Evolutionary conservation across 2,113 vertebrate genomes (phyloP).

Genomic region (Mixornis gularis): DNA sequence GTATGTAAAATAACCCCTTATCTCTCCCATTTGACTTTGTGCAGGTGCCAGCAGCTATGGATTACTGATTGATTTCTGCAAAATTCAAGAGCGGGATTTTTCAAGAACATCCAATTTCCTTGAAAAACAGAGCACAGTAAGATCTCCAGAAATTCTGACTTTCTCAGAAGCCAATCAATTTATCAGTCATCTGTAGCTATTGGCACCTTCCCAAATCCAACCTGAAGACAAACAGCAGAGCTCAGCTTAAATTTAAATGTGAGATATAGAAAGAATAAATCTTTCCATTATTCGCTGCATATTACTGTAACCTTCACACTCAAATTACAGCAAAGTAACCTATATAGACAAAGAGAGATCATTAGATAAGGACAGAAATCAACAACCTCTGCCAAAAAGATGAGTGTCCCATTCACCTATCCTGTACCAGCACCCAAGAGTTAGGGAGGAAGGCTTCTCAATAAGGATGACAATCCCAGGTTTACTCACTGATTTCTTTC

Average conservation of each 20-base stretch:
- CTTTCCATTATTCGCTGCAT: not conserved
- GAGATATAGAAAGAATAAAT: not conserved
- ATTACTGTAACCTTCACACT: not conserved
- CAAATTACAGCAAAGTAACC: not conserved
- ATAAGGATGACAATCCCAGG: not conserved
- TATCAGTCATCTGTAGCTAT: not conserved
- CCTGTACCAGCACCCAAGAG: not conserved
- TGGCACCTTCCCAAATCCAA: not conserved
- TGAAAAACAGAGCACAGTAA: not conserved
- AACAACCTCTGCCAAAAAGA: not conserved
- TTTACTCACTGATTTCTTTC: not conserved
- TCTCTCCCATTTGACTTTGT: not conserved
- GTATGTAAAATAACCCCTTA: not conserved
- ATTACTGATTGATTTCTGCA: not conserved
- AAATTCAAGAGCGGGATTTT: constrained; percentile 10
- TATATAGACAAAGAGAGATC: not conserved
- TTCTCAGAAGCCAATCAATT: not conserved
- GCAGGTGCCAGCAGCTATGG: not conserved
- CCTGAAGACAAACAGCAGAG: not conserved
- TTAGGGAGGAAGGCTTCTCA: not conserved
- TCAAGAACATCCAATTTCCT: not conserved
- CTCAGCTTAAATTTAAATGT: not conserved
- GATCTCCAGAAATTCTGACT: not conserved
- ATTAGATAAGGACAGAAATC: not conserved
- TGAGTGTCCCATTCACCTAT: fast-evolving